Conservation (phyloP, 2,113 vertebrate genomes). For the Podocnemis expansa region DNA sequence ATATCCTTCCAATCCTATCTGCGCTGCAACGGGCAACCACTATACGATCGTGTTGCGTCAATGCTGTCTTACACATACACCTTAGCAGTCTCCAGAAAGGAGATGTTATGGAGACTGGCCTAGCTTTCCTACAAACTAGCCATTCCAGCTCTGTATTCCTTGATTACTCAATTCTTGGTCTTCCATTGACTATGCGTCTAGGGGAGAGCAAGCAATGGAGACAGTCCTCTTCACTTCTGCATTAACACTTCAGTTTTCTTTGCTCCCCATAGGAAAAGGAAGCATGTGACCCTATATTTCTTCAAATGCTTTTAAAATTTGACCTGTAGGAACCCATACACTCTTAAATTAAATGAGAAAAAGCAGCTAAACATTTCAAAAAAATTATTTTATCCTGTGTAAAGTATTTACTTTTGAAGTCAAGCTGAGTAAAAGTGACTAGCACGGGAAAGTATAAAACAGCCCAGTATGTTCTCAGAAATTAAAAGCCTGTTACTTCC, state of each 20-base stretch:
- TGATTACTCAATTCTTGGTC: not conserved
- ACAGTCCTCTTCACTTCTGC: not conserved
- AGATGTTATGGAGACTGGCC: not conserved
- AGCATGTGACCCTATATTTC: accelerated
- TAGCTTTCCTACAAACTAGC: not conserved
- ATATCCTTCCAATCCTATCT: not conserved
- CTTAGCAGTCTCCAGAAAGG: not conserved
- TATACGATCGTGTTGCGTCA: not conserved
- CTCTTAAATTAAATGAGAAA: constrained; percentile 34
- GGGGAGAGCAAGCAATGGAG: not conserved
- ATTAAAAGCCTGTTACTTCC: constrained; percentile 35
- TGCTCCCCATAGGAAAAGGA: not conserved
- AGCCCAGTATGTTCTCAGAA: not conserved
- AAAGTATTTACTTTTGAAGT: not conserved
- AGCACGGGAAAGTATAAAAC: not conserved
- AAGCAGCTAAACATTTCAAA: not conserved
- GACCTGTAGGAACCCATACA: not conserved
- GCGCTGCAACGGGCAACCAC: not conserved
- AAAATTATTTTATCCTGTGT: not conserved
- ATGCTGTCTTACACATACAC: not conserved
- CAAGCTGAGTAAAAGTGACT: not conserved
- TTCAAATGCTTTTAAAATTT: constrained; percentile 23
- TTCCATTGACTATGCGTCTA: not conserved
- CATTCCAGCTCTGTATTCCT: not conserved
- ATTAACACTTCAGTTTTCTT: not conserved